Evolutionary conservation across 1,140 invertebrate genomes (phyloP), one percentile per base, ranked within the genome.

Genomic region (Drosophila fuyamai): DNA sequence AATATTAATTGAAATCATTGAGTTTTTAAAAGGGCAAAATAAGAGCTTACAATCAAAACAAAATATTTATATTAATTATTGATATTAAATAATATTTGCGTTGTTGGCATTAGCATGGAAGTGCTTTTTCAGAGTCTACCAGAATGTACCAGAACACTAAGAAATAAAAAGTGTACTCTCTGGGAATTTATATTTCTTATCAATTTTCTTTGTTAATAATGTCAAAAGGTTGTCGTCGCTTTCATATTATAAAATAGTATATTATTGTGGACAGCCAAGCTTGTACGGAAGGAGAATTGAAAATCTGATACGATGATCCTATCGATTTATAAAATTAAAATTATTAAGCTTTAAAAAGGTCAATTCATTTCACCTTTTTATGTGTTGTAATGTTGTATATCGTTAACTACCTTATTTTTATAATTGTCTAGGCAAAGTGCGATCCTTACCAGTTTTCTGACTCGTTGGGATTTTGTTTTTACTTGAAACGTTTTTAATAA

Each of bases 191-290:
- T 38, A 27, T 14, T 4, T 13, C 72, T 76, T 86, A 83, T 88
- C 83, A 82, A 46, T 71, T 71, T 63, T 56, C 47, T 65, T 84
- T 76, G 56, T 61, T 62, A 23, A 46, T 65, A 44, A 55, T 62
- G 62, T 82, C 60, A 76, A 82, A 76, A 88, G 83, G 71, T 83
- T 48, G 35, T 35, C 50, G 9, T 23, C 29, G 47, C 54, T 77
- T 59, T 73, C 41, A 65, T 66, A 55, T 9, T 18, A 9, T 18
- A 18, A 32, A 6, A 32, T 8, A 32, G 29, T 7, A 23, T 23
- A 23, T 13, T 12, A 46, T 5, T 46, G 14, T 9, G 18, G 8
- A 8, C 8, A 44, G 43, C 14, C 9, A 8, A 1, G 14, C 9
- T 9, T 16, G 14, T 16, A 8, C 8, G 14, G 8, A 44, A 18